phyloP scores from a whole-genome alignment of 1,140 invertebrate species.

The Procambarus virginalis region DNA sequence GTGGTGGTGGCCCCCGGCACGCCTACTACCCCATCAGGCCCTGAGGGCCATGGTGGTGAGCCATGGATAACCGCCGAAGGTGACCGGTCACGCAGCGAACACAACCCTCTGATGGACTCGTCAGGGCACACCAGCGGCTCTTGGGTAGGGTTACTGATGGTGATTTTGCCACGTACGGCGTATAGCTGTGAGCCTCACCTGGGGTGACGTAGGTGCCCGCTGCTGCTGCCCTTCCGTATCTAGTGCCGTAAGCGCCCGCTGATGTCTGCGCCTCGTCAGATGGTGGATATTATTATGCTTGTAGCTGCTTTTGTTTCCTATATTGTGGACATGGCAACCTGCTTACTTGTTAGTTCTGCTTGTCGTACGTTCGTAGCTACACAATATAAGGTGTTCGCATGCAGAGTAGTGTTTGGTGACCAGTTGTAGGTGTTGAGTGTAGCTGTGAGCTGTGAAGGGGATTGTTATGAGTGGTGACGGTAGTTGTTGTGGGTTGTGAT shows the following conservation, averaged over 20 bases:
- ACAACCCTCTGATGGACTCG: constrained; percentile 33
- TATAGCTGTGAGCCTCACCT: not conserved
- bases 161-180: not conserved
- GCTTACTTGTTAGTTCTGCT: too few relatives aligned
- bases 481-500: too few relatives aligned
- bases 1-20: not conserved
- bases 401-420: too few relatives aligned
- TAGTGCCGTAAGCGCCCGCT: not conserved
- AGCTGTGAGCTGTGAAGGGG: too few relatives aligned
- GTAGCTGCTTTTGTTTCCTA: too few relatives aligned
- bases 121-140: constrained; percentile 16
- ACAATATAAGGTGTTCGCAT: too few relatives aligned
- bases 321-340: too few relatives aligned
- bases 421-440: too few relatives aligned
- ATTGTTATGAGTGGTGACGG: too few relatives aligned
- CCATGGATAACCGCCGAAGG: constrained; percentile 39
- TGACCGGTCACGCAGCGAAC: constrained; percentile 26
- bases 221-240: not conserved
- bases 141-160: constrained; percentile 33
- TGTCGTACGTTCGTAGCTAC: too few relatives aligned
- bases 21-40: constrained; percentile 40
- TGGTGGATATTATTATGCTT: not conserved
- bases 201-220: not conserved
- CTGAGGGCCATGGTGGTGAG: constrained; percentile 35
- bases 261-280: not conserved